Evolutionary conservation across 2,888 invertebrate species (phyloP), one percentile per base, ranked within the genome.

Genomic region (Palloptera scutellata): DNA sequence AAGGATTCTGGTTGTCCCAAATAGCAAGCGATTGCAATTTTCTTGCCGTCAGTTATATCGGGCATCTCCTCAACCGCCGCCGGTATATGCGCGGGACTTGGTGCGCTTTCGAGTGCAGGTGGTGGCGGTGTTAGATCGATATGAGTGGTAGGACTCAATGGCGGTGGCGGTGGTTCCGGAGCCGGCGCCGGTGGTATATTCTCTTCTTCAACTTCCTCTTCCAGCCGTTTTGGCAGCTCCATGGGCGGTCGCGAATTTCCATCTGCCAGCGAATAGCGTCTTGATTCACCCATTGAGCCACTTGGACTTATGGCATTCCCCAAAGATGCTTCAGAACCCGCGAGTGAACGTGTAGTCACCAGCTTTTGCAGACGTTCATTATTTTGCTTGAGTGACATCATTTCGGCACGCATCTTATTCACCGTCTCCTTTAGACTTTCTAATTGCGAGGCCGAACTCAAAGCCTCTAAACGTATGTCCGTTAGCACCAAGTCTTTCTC

Each of bases 401-500:
- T 98, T 86, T 99, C 98, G 84, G 83, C 78, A 87, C 96, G 92
- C 95, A 98, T 96, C 86, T 96, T 96, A 85, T 94, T 95, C 80
- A 99, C 96, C 61, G 97, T 96, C 81, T 99, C 98, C 83, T 96
- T 94, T 19, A 98, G 88, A 76, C 95, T 96, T 84, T 98, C 98
- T 65, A 99, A 87, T 84, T 99, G 98, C 85, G 98, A 97, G 4
- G 98, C 98, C 0, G 97, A 97, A 76, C 96, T 96, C 43, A 99
- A 87, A 9, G 98, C 98, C 85, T 99, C 98, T 72, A 99, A 87
- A 72, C 98, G 88, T 70, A 98, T 97, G 84, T 99, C 98, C 1
- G 98, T 98, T 73, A 99, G 87, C 69, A 96, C 96, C 81, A 96
- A 90, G 85, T 99, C 98, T 84, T 98, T 98, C 81, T 98, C 97